Evolutionary conservation across 2,797 vertebrate species (phyloP), one percentile per base, ranked within the genome.

Genomic region (Neomorphus geoffroyi): DNA sequence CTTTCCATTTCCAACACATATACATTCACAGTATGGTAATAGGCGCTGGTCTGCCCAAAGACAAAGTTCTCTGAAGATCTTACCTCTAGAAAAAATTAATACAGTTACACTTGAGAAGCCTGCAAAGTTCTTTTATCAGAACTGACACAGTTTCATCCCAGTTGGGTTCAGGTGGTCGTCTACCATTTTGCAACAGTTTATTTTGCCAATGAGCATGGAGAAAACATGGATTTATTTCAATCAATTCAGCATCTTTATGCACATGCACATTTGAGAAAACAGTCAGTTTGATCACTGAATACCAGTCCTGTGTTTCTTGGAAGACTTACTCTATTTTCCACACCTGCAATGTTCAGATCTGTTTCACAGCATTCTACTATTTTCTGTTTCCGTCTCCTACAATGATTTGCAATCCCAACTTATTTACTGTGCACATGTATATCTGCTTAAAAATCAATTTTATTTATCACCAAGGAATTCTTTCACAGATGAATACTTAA

Each of bases 401-500:
- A 43, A 43, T 46, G 17, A 86, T 67, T 77, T 93, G 82, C 64
- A 80, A 80, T 50, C 60, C 39, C 90, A 84, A 90, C 32, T 86
- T 92, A 93, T 48, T 90, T 91, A 91, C 62, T 43, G 60, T 35
- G 85, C 91, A 93, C 83, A 10, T 73, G 33, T 86, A 33, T 41
- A 73, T 89, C 84, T 83, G 88, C 79, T 96, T 92, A 75, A 90
- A 91, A 95, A 93, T 92, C 86, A 80, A 58, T 66, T 96, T 95
- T 94, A 94, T 93, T 96, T 66, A 88, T 78, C 33, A 23, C 64
- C 90, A 95, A 86, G 41, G 74, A 95, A 86, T 90, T 96, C 22
- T 87, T 96, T 92, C 94, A 96, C 92, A 95, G 91, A 93, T 86
- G 48, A 94, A 90, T 77, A 93, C 78, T 94, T 90, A 85, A 94